Evolutionary conservation across 2,888 invertebrate genomes (phyloP).

Genomic region (Kryphioiulus occultus): DNA sequence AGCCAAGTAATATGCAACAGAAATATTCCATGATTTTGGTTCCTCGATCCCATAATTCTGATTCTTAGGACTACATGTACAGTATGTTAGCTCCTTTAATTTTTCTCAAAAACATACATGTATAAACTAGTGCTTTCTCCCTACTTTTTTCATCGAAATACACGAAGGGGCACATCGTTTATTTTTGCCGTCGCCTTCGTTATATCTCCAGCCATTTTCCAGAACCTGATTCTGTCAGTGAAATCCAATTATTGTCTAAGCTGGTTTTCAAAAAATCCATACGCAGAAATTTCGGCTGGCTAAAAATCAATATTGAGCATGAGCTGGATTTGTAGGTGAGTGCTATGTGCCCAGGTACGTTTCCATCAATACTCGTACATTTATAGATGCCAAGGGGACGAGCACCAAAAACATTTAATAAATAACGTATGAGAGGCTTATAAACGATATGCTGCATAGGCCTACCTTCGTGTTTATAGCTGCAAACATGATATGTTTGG

Average conservation of each 20-base stretch:
- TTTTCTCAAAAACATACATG: too few species aligned
- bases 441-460: slow-evolving; percentile 8
- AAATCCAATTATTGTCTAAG: slow-evolving; percentile 20
- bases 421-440: not conserved
- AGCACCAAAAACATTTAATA: not conserved
- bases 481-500: not conserved
- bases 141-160: too few species aligned
- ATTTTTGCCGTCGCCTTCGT: not conserved
- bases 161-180: too few species aligned
- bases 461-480: not conserved
- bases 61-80: too few species aligned
- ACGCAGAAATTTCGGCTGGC: not conserved
- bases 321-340: not conserved
- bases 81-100: too few species aligned
- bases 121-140: too few species aligned
- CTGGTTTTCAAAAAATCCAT: not conserved
- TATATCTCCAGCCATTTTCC: not conserved
- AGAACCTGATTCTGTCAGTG: not conserved
- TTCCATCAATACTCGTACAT: slow-evolving; percentile 6
- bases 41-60: too few species aligned
- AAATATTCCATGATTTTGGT: too few species aligned
- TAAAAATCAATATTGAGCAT: slow-evolving; percentile 7
- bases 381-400: not conserved
- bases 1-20: too few species aligned
- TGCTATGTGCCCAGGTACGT: not conserved